Percentiles rank a stretch among this genome's conserved stretches.
Evolutionary conservation across 2,797 vertebrate species (phyloP).

Genomic region (Botia kubotai): DNA sequence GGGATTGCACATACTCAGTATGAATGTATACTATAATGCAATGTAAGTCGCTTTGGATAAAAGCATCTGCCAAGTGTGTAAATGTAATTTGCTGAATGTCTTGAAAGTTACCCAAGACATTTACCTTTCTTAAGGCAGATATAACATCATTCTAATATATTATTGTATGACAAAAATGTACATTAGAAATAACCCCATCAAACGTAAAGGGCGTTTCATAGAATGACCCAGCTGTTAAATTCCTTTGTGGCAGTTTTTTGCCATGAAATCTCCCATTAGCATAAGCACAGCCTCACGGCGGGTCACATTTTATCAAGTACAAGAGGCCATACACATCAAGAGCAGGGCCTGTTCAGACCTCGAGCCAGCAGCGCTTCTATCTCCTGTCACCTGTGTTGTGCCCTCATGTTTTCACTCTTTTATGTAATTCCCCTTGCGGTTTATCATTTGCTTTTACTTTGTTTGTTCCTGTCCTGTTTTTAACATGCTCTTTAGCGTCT

Average conservation of each 20-base stretch:
- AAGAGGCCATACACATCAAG: neutral
- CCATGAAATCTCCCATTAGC: neutral
- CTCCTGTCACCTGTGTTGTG: neutral
- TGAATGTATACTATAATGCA: too few relatives aligned
- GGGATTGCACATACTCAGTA: too few relatives aligned
- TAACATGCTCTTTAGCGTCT: slow-evolving; percentile 23
- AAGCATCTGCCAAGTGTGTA: too few relatives aligned
- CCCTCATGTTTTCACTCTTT: neutral
- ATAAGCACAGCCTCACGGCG: neutral
- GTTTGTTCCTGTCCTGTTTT: slow-evolving; percentile 46
- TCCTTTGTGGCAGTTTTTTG: neutral
- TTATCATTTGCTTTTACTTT: neutral
- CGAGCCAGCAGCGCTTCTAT: neutral
- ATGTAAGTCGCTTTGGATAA: too few relatives aligned
- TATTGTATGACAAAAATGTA: neutral
- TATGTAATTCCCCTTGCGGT: neutral
- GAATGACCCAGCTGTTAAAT: neutral
- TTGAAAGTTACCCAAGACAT: too few relatives aligned
- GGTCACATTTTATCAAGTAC: neutral
- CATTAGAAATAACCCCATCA: neutral
- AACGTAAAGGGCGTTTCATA: too few relatives aligned
- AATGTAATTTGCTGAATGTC: too few relatives aligned
- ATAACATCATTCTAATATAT: too few relatives aligned
- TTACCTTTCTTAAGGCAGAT: too few relatives aligned
- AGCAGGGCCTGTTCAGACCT: neutral